Evolutionary conservation across 2,113 vertebrate genomes (phyloP).

Genomic region (cattle (Bos taurus)): ARS-UCD2.0 NC_037338.1:92326001-92326500

Average conservation of each 20-base stretch:
- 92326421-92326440: background rate
- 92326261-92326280: background rate
- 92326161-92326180: background rate
- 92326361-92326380: fast-evolving
- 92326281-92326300: background rate
- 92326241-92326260: background rate
- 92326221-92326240: background rate
- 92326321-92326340: background rate
- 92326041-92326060: slow-evolving; percentile 48
- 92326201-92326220: fast-evolving
- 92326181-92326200: background rate
- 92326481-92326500: too few relatives aligned
- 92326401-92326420: background rate
- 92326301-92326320: background rate
- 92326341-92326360: background rate
- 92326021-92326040: slow-evolving; percentile 48
- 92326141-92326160: fast-evolving
- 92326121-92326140: background rate
- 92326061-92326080: background rate
- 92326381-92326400: background rate
- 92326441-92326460: background rate
- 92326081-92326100: background rate
- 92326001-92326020: slow-evolving; percentile 56
- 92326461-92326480: background rate
- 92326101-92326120: background rate